Conservation (phyloP, 2,888 invertebrate species). For the Allygus modestus region DNA sequence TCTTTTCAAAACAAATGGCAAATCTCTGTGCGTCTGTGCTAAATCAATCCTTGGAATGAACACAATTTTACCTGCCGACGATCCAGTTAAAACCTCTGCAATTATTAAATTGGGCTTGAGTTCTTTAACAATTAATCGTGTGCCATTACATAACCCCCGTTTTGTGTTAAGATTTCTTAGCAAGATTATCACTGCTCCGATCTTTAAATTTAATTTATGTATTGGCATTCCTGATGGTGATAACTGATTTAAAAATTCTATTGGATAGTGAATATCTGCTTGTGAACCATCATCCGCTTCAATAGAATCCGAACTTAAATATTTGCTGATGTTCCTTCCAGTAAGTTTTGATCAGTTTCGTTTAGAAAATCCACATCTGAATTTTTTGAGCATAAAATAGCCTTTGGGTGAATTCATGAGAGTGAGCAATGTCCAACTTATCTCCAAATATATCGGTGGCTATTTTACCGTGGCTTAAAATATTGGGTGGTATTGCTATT, state of each 20-base stretch:
- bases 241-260: not conserved
- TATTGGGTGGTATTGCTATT: not conserved
- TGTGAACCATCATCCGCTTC: no score
- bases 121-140: slow-evolving; percentile 21
- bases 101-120: not conserved
- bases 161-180: slow-evolving; percentile 29
- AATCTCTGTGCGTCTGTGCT: no score
- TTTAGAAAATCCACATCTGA: slow-evolving; percentile 22
- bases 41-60: no score
- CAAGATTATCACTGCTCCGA: not conserved
- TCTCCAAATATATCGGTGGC: slow-evolving; percentile 20
- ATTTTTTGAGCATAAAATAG: slow-evolving; percentile 32
- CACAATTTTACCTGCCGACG: not conserved
- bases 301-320: no score
- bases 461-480: slow-evolving; percentile 5
- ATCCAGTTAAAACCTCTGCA: slow-evolving; percentile 10
- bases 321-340: not conserved
- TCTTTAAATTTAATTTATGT: slow-evolving; percentile 25
- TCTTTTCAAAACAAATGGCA: slow-evolving; percentile 7
- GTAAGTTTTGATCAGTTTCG: slow-evolving; percentile 13
- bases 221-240: slow-evolving; percentile 29
- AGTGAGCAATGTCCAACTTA: not conserved
- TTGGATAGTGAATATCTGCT: not conserved
- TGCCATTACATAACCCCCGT: slow-evolving; percentile 25
- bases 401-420: slow-evolving; percentile 4